These are phyloP conservation scores for Macrocentrus cingulum DNA, from an alignment of 1,140 invertebrate genomes.

Conservation along the genomic window DNA sequence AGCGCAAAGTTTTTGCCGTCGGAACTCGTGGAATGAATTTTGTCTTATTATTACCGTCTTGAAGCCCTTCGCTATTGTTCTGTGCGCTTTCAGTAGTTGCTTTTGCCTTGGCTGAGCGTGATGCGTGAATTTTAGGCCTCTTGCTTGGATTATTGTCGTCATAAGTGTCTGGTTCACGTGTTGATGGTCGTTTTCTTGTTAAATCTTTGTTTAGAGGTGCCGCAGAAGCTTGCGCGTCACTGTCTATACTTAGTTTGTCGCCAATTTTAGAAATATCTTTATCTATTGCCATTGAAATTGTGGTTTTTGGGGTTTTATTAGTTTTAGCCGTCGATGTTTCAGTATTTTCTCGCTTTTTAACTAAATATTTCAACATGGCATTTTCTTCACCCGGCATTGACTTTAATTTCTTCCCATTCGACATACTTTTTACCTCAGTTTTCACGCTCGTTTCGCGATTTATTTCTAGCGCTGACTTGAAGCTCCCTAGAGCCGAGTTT, in stretches of 20 bases:
- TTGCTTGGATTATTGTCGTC: slow-evolving; percentile 23
- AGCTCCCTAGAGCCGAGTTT: slow-evolving; percentile 24
- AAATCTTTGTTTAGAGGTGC: background rate
- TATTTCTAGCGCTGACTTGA: slow-evolving; percentile 45
- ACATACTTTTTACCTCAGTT: background rate
- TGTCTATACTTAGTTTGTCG: background rate
- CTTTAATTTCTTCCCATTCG: slow-evolving; percentile 6
- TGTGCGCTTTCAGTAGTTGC: background rate
- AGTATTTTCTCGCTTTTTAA: slow-evolving; percentile 24
- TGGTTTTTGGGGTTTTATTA: background rate
- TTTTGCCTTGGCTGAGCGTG: slow-evolving; percentile 10
- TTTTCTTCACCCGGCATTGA: slow-evolving; percentile 16
- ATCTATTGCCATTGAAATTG: background rate
- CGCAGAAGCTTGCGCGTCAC: background rate
- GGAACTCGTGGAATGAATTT: slow-evolving; percentile 20
- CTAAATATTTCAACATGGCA: slow-evolving; percentile 32
- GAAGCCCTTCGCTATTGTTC: background rate
- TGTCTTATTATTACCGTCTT: background rate
- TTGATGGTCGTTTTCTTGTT: slow-evolving; percentile 5
- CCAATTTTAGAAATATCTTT: background rate
- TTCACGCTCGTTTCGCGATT: slow-evolving; percentile 13
- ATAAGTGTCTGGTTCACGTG: background rate
- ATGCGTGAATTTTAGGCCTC: slow-evolving; percentile 22
- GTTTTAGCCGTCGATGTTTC: slow-evolving; percentile 5
- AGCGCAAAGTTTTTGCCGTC: slow-evolving; percentile 33